Base-by-base conservation (phyloP, 2,888 invertebrate species). In the Cataglyphis altisquamis region DNA sequence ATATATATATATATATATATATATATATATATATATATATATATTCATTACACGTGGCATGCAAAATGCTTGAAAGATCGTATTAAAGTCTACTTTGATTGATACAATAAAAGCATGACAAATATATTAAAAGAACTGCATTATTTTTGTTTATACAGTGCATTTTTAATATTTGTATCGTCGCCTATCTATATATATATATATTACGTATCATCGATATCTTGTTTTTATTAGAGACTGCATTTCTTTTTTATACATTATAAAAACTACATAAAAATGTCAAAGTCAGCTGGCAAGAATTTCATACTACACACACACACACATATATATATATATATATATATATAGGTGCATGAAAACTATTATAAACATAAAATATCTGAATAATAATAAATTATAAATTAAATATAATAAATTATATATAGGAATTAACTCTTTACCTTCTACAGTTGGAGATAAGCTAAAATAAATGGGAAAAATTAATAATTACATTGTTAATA, bases 221-320 rank as follows among this genome's bases (percentile, higher is more conserved):
- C 29, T 68, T 55, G 29, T 55, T 68, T 77, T 68, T 52, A 52
- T 77, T 32, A 55, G 29, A 68, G 39, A 68, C 68, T 8, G 12
- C n/a, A 55, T 77, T 25, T 18, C 36, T 63, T 78, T 78, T 78
- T 45, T 21, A 21, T 41, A n/a, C 36, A 45, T 45, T 18, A 18
- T 60, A 78, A 73, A 73, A 78, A 78, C 45, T 73, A 36, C 12
- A 25, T 60, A 60, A 57, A 72, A 57, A 73, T 57, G 74, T 78
- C 41, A 73, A 21, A 73, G 78, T 72, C 41, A 73, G 12, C n/a
- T 78, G 29, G 41, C 45, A 36, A 32, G 15, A 15, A 12, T 78
- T 72, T 60, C 45, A 29, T 25, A 70, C 18, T 21, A 21, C 21
- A 21, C n/a, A n/a, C n/a, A n/a, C n/a, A n/a, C n/a, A n/a, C n/a